Evolutionary conservation across 2,888 invertebrate genomes (phyloP).

Genomic region (Cetonia aurata): DNA sequence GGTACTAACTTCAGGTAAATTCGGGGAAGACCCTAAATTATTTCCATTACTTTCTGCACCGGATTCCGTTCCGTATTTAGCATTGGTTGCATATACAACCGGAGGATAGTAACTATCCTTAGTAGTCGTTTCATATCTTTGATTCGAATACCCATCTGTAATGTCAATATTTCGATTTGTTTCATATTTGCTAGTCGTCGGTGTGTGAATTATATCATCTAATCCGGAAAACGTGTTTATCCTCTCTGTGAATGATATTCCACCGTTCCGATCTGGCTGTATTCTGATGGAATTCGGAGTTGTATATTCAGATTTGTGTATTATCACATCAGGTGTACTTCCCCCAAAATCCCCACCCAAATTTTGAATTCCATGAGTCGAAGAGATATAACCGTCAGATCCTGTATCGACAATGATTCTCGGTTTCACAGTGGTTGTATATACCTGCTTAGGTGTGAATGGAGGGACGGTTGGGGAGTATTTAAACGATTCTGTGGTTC

Average conservation of each 20-base stretch:
- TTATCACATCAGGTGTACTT: too few species aligned
- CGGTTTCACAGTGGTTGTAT: constrained; percentile 1
- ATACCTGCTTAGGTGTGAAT: constrained; percentile 50
- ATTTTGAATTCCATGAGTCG: not conserved
- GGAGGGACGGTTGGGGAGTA: constrained; percentile 54
- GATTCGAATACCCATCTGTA: not conserved
- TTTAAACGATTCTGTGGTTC: constrained; percentile 45
- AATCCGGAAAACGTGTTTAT: constrained; percentile 34
- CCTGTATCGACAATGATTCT: constrained; percentile 25
- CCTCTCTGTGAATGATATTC: constrained; percentile 14
- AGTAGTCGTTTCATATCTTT: not conserved
- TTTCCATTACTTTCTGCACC: not conserved
- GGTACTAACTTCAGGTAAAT: too few species aligned
- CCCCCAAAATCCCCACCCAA: too few species aligned
- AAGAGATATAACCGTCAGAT: not conserved
- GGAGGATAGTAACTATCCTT: constrained; percentile 15
- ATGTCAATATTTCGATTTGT: not conserved
- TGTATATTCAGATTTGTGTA: constrained; percentile 5
- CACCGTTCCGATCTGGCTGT: not conserved
- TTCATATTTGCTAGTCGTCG: not conserved
- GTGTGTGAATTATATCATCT: constrained; percentile 34
- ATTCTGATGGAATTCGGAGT: constrained; percentile 13
- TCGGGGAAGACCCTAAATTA: not conserved
- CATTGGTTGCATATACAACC: constrained; percentile 3
- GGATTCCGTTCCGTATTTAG: constrained; percentile 3